Base-by-base conservation (phyloP, 2,113 vertebrate species). In the Osmerus eperlanus region DNA sequence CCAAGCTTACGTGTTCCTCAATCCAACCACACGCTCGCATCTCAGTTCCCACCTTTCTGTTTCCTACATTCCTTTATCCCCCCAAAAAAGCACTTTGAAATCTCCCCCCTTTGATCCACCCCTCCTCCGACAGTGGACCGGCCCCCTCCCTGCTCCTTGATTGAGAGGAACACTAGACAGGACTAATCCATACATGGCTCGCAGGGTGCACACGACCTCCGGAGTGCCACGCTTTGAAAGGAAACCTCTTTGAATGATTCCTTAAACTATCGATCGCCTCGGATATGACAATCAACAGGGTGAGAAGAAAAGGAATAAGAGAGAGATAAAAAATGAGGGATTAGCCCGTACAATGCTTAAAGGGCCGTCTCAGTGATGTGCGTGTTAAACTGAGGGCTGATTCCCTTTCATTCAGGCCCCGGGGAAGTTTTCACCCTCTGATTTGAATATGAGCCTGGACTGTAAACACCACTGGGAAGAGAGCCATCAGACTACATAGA, bases 171-270 rank as follows among this genome's bases (percentile, higher is more conserved):
- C 75, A 67, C 71, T 71, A 87, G 85, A 88, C 84, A 85, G 65
- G 70, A 72, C 80, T 87, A 87, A 90, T 90, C 82, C 86, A 83
- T 76, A 73, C 60, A 72, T 67, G 7, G 78, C 77, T 74, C 65
- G 64, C 63, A 77, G 69, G 77, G 81, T 62, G 77, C 78, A 74
- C 75, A 68, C 6, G 74, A 68, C 70, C 59, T 86, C 71, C 68
- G 62, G 73, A 86, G 81, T 77, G 60, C 64, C 71, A 21, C 13
- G 66, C 86, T 87, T 89, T 89, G 87, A 88, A 82, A 87, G 78
- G 54, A 71, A 80, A 81, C 78, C 73, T 80, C 85, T 89, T 87
- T 89, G 82, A 89, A 79, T 87, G 80, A 87, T 84, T 83, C 76
- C 77, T 82, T 84, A 80, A 89, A 86, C 72, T 87, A 89, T 87